Evolutionary conservation across 2,113 vertebrate species (phyloP).

Genomic region (Epinephelus cyanopodus): DNA sequence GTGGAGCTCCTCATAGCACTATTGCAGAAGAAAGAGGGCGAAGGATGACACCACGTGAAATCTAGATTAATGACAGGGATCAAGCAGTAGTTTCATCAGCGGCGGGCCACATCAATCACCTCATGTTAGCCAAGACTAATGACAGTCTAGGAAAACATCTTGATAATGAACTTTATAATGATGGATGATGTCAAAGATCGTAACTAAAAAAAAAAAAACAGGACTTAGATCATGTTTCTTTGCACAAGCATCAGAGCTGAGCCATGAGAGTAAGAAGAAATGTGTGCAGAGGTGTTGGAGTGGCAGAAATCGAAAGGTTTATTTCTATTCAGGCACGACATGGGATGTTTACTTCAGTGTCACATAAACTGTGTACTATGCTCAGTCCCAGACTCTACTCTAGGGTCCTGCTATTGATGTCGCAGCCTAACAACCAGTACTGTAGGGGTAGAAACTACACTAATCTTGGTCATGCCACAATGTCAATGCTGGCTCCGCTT

Average conservation of each 20-base stretch:
- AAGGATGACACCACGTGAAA: constrained; percentile 87
- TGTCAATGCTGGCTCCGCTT: no score
- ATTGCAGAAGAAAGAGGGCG: constrained; percentile 57
- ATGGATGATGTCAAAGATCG: constrained; percentile 86
- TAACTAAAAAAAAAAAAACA: constrained; percentile 75
- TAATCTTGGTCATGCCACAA: no score
- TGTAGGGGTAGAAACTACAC: no score
- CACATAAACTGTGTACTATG: background rate
- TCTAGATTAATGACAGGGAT: constrained; percentile 91
- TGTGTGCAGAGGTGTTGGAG: constrained; percentile 2
- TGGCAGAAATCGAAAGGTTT: background rate
- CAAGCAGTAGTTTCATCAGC: constrained; percentile 84
- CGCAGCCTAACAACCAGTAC: no score
- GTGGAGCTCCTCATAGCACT: constrained; percentile 26
- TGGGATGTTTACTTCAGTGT: constrained; percentile 1
- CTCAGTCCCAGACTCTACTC: no score
- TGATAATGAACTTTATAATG: constrained; percentile 90
- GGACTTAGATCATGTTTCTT: constrained; percentile 42
- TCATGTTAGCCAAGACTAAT: constrained; percentile 88
- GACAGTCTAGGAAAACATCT: constrained; percentile 87
- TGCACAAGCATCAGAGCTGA: constrained; percentile 33
- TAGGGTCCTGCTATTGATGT: no score
- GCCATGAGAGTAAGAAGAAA: background rate
- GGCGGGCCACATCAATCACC: constrained; percentile 85
- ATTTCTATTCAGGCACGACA: background rate